Evolutionary conservation across 1,140 invertebrate genomes (phyloP).

Genomic region (Megathymus violae): DNA sequence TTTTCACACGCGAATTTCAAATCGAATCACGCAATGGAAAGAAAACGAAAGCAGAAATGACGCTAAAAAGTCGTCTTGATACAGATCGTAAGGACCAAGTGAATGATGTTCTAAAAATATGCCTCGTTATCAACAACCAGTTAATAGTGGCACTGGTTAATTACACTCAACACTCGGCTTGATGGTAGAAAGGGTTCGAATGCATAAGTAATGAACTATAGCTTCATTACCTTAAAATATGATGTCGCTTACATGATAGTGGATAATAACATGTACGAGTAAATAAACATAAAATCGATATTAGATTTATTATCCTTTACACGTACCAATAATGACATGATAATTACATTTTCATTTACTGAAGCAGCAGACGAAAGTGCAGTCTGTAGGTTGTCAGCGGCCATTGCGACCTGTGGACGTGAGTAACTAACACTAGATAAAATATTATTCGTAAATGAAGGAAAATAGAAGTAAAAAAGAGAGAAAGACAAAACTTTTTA

Average conservation of each 20-base stretch:
- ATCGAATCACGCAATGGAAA: constrained; percentile 13
- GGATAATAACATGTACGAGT: too few species aligned
- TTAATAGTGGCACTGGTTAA: constrained; percentile 9
- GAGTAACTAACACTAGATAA: too few species aligned
- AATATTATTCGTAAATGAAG: too few species aligned
- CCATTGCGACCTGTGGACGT: too few species aligned
- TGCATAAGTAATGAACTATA: constrained; percentile 18
- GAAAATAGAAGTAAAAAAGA: too few species aligned
- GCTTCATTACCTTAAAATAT: constrained; percentile 8
- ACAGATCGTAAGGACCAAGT: constrained; percentile 7
- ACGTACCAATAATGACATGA: too few species aligned
- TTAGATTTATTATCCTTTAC: too few species aligned
- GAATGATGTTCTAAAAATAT: constrained; percentile 7
- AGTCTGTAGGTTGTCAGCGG: too few species aligned
- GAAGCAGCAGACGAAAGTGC: too few species aligned
- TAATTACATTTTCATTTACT: too few species aligned
- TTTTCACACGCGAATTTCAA: constrained; percentile 5
- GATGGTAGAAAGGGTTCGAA: constrained; percentile 20
- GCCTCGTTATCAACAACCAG: constrained; percentile 9
- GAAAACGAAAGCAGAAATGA: constrained; percentile 14
- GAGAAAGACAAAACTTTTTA: too few species aligned
- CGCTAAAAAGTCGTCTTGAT: constrained; percentile 13
- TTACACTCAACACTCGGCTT: constrained; percentile 21
- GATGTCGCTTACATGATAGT: constrained; percentile 1
- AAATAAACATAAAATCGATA: too few species aligned